Conservation (phyloP, 35 echinoderm and acorn worm genomes). For the Diadema setosum region DNA sequence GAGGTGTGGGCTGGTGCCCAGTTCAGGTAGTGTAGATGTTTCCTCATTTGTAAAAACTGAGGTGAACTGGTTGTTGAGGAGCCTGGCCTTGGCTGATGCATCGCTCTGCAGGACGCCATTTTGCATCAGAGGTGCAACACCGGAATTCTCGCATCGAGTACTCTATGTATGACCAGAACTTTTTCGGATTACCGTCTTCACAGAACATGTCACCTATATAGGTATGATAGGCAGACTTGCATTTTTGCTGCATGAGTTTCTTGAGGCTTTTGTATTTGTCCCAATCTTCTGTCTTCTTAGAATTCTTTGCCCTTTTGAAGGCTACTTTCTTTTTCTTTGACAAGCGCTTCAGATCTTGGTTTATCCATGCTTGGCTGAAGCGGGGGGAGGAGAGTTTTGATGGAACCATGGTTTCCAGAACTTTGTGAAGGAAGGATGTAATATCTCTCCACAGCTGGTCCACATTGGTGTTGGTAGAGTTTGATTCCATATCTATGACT, state of each 20-base stretch:
- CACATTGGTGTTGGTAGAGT: not conserved
- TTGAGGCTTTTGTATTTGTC: not conserved
- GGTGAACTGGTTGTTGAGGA: not conserved
- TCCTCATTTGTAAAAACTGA: not conserved
- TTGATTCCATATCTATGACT: not conserved
- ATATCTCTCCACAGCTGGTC: not conserved
- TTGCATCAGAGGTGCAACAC: slow-evolving; percentile 17
- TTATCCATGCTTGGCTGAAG: not conserved
- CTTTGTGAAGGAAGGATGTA: not conserved
- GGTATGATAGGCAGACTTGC: not conserved
- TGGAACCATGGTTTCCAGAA: not conserved
- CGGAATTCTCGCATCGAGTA: slow-evolving; percentile 13
- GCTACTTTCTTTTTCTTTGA: not conserved
- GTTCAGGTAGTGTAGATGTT: not conserved
- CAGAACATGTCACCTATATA: not conserved
- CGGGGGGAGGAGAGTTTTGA: not conserved
- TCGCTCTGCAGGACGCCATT: slow-evolving; percentile 14
- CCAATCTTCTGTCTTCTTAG: not conserved
- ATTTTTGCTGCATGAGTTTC: not conserved
- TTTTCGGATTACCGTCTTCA: not conserved
- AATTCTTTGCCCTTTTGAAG: not conserved
- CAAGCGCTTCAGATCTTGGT: not conserved
- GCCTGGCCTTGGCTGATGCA: not conserved
- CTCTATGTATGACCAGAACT: not conserved
- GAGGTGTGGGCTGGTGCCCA: not conserved